Evolutionary conservation across 2,888 invertebrate genomes (phyloP), one percentile per base, ranked within the genome.

Genomic region (Drosophila testacea): DNA sequence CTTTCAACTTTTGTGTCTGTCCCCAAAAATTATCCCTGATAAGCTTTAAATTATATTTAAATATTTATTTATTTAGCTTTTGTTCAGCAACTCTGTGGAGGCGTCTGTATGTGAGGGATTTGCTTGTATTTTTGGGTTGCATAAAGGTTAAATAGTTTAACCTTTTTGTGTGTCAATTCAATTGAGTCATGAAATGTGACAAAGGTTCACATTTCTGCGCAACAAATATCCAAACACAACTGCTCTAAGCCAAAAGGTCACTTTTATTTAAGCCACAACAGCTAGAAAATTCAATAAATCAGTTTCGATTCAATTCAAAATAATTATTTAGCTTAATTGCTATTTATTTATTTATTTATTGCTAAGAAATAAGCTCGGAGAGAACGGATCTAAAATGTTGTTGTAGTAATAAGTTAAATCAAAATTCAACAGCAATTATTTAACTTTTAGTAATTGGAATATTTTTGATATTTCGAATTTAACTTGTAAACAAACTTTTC

Each of bases 1-100:
- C 66, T 79, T 71, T 77, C 27, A 69, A 70, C 73, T 71, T 77
- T 67, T 42, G 16, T 46, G 52, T 39, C 41, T 41, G 47, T 32
- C n/a, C 30, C 51, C 39, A 46, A 62, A 61, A 66, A 79, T 81
- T 44, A 88, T 65, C 67, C 63, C 50, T 28, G 55, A 54, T 88
- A 85, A 85, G 83, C 83, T 56, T 62, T 54, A 88, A 82, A 85
- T 82, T 72, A 69, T 76, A 71, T 84, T 79, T 76, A 66, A 79
- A 71, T 81, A 69, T 70, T 78, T 69, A 75, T 65, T 71, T 64
- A 67, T 60, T 74, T 64, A 11, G 16, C 50, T 69, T 72, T 70
- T 56, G 51, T 47, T 55, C 6, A 4, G 34, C 30, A 50, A 36
- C 47, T 39, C 6, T 38, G 28, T 46, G 30, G 3, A 16, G 9